Conservation (phyloP, 1,140 invertebrate genomes). For the Leucophenga varia region DNA sequence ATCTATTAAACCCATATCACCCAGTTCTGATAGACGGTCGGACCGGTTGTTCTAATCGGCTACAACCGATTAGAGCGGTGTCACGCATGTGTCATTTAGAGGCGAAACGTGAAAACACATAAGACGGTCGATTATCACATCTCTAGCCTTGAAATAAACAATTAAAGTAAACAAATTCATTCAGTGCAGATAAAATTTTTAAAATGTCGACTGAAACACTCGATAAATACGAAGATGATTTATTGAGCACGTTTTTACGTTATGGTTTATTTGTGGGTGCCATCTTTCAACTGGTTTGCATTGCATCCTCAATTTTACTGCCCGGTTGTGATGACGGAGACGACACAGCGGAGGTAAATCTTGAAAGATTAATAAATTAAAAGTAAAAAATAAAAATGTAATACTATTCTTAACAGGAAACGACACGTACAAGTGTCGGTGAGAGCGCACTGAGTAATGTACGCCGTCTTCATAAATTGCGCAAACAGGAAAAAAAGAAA, state of each 20-base stretch:
- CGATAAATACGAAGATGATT: conserved; percentile 47
- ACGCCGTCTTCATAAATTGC: conserved; percentile 43
- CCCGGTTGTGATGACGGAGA: not conserved
- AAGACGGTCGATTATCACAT: not conserved
- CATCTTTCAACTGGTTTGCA: conserved; percentile 45
- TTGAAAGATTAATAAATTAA: not conserved
- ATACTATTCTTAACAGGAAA: too few species aligned
- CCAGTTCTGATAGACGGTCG: too few species aligned
- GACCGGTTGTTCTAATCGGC: not conserved
- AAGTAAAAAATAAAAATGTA: not conserved
- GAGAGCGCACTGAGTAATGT: conserved; percentile 1
- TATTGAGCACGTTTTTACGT: conserved; percentile 36
- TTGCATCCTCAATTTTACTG: conserved; percentile 22
- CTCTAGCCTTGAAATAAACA: not conserved
- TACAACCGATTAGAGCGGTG: not conserved
- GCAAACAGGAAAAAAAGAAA: conserved; percentile 50
- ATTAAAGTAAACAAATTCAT: not conserved
- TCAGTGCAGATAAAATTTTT: not conserved
- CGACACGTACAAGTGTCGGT: not conserved
- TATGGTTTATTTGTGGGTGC: conserved; percentile 47
- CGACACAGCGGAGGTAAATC: conserved; percentile 3
- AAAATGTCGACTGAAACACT: conserved; percentile 10
- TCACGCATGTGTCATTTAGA: not conserved
- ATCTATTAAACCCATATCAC: too few species aligned
- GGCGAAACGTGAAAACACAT: too few species aligned